Conservation (phyloP, 2,888 invertebrate genomes). For the Hecatera dysodea region DNA sequence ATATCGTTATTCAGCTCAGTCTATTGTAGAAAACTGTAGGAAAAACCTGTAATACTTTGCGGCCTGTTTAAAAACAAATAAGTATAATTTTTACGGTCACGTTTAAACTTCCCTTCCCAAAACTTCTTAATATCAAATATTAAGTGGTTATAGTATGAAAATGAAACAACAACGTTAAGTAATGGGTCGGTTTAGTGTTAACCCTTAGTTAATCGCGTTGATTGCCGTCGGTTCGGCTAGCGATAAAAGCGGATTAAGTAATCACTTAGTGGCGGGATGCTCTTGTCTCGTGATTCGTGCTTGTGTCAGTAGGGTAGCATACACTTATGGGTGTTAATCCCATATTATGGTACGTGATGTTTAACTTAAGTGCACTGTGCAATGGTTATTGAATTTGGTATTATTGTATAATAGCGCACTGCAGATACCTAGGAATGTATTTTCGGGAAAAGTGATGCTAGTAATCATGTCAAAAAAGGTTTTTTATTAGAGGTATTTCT, state of each 20-base stretch:
- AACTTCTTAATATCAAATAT: constrained; percentile 55
- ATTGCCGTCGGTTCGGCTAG: constrained; percentile 80
- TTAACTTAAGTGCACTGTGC: constrained; percentile 3
- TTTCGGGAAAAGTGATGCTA: not conserved
- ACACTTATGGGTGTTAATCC: constrained; percentile 48
- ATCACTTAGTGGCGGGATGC: constrained; percentile 83
- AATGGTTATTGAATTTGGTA: not conserved
- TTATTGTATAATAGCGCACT: not conserved
- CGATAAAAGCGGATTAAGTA: constrained; percentile 82
- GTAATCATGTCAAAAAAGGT: not conserved
- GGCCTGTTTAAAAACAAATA: not conserved
- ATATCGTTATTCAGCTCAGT: not conserved
- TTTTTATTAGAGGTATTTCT: too few species aligned
- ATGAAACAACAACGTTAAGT: constrained; percentile 69
- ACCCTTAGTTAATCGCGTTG: constrained; percentile 86
- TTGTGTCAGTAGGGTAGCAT: constrained; percentile 57
- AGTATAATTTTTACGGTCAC: not conserved
- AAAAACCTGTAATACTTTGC: not conserved
- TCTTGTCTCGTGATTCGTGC: constrained; percentile 70
- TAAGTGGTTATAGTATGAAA: constrained; percentile 64
- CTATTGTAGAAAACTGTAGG: not conserved
- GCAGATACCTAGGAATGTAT: not conserved
- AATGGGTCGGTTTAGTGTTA: constrained; percentile 79
- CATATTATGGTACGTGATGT: constrained; percentile 11
- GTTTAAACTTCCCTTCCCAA: not conserved